Evolutionary conservation across 1,140 invertebrate species (phyloP).

Genomic region (Drosophila bifasciata): DNA sequence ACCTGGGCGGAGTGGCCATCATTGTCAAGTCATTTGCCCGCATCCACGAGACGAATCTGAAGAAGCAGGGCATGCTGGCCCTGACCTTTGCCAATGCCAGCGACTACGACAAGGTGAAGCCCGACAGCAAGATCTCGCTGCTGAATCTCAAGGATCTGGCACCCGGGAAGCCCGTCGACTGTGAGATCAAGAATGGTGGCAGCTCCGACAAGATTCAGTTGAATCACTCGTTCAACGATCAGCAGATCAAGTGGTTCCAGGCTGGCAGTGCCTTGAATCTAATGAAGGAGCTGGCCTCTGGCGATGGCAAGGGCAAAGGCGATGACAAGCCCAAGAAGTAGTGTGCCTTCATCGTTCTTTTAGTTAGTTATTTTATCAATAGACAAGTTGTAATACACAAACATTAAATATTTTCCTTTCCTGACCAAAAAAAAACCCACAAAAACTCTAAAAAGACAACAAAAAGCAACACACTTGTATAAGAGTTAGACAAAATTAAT

Average conservation of each 20-base stretch:
- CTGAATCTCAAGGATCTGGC: slow-evolving; percentile 92
- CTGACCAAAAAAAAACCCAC: too few species aligned
- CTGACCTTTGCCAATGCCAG: slow-evolving; percentile 97
- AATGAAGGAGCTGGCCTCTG: slow-evolving; percentile 92
- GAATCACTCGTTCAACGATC: slow-evolving; percentile 98
- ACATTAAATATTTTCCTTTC: not conserved
- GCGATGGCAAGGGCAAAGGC: not conserved
- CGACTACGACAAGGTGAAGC: slow-evolving; percentile 98
- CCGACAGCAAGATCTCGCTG: slow-evolving; percentile 96
- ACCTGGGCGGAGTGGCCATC: slow-evolving; percentile 96
- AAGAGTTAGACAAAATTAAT: too few species aligned
- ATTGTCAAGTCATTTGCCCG: slow-evolving; percentile 99
- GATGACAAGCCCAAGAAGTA: slow-evolving; percentile 5
- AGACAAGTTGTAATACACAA: not conserved
- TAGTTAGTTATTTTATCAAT: not conserved
- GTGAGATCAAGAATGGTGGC: slow-evolving; percentile 96
- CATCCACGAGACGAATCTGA: slow-evolving; percentile 99
- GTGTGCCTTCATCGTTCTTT: not conserved
- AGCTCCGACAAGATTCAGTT: slow-evolving; percentile 92
- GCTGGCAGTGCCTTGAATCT: slow-evolving; percentile 99
- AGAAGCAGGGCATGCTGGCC: slow-evolving; percentile 99
- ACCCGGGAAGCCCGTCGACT: slow-evolving; percentile 96
- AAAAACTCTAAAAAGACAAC: too few species aligned
- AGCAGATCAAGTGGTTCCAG: slow-evolving; percentile 99
- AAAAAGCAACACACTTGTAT: too few species aligned